phyloP scores from a whole-genome alignment of 2,113 vertebrate species.

The Vulpes lagopus region DNA sequence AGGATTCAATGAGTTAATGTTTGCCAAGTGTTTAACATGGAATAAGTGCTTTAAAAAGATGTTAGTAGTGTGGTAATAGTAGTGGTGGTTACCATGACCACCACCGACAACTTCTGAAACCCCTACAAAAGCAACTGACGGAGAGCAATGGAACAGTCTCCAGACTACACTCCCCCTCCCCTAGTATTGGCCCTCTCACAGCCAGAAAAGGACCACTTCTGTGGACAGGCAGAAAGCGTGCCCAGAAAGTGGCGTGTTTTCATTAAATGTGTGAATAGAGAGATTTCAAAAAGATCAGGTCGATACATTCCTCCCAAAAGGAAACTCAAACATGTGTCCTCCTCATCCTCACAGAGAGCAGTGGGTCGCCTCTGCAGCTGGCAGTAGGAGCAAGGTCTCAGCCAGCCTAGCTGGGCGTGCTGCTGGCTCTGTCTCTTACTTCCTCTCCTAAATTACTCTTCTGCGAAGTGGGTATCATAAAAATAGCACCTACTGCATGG shows the following conservation, averaged over 20 bases:
- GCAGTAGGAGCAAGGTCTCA: not conserved
- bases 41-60: not conserved
- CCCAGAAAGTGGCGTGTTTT: not conserved
- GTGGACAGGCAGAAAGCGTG: not conserved
- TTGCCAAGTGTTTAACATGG: not conserved
- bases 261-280: not conserved
- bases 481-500: not conserved
- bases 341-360: not conserved
- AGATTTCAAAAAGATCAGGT: not conserved
- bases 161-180: accelerated
- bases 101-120: not conserved
- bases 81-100: not conserved
- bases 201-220: not conserved
- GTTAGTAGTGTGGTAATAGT: not conserved
- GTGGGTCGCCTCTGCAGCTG: too few species aligned
- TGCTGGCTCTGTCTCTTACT: not conserved
- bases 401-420: too few species aligned
- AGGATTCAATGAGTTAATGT: not conserved
- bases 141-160: not conserved
- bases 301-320: not conserved
- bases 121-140: not conserved
- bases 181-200: not conserved
- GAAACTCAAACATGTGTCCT: not conserved
- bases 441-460: not conserved
- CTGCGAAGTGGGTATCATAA: not conserved